Conservation (phyloP, 2,113 vertebrate genomes). For the Capricornis sumatraensis region DNA sequence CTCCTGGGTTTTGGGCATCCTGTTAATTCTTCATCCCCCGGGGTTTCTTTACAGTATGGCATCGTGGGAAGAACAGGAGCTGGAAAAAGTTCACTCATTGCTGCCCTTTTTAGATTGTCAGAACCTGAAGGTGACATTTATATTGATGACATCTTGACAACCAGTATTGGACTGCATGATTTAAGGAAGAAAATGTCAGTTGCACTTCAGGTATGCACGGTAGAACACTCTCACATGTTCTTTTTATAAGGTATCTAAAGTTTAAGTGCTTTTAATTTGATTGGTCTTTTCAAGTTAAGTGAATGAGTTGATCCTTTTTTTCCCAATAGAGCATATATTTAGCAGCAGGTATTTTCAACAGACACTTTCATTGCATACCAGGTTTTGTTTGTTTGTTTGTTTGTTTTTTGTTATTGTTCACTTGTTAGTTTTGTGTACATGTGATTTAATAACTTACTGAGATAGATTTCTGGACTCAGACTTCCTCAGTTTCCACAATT, state of each 20-base stretch:
- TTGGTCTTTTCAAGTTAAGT: not conserved
- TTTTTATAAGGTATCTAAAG: not conserved
- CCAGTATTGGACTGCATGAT: rapidly evolving
- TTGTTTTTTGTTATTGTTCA: no score
- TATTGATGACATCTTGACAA: rapidly evolving
- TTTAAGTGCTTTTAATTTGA: conserved; percentile 40
- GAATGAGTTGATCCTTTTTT: not conserved
- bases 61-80: no score
- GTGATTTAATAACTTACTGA: not conserved
- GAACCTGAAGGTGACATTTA: rapidly evolving
- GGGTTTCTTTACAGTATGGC: rapidly evolving
- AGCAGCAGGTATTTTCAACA: not conserved
- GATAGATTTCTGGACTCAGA: not conserved
- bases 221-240: not conserved
- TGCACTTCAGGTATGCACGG: conserved; percentile 79
- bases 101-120: no score
- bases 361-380: not conserved
- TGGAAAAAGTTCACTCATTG: no score
- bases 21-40: not conserved
- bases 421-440: not conserved
- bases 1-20: not conserved
- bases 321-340: not conserved
- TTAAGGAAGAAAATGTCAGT: no score
- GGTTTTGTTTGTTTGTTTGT: not conserved
- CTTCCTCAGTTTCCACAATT: not conserved